Percentiles rank a stretch among this genome's conserved stretches.
These are phyloP conservation scores for Calonectris borealis DNA, from an alignment of 2,113 vertebrate species.

Conservation along the genomic window DNA sequence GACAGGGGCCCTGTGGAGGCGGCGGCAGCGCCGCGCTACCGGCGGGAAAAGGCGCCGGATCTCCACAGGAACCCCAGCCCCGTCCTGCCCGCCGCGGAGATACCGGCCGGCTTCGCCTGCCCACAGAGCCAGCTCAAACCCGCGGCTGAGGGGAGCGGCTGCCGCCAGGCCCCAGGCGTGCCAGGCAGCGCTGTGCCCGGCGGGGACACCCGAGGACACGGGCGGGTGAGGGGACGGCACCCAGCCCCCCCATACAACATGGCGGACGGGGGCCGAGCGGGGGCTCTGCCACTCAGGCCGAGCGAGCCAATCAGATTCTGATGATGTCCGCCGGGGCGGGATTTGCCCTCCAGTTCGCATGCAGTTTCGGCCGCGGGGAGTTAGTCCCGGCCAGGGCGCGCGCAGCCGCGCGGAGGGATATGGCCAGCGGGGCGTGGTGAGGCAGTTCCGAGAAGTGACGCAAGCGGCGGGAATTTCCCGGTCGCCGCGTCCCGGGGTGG, in stretches of 20 bases:
- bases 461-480: neutral
- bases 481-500: neutral
- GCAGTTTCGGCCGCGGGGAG: neutral
- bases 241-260: neutral
- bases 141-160: neutral
- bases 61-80: neutral
- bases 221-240: rapidly evolving
- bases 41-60: too few species aligned
- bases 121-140: neutral
- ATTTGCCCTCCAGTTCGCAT: rapidly evolving
- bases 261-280: rapidly evolving
- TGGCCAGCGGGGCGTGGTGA: rapidly evolving
- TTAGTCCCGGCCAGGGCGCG: neutral
- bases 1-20: neutral
- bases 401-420: neutral
- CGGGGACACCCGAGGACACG: neutral
- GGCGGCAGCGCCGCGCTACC: too few species aligned
- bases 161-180: neutral
- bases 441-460: rapidly evolving
- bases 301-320: neutral
- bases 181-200: neutral
- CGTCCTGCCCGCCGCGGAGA: neutral
- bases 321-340: neutral
- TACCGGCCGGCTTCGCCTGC: neutral
- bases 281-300: rapidly evolving